phyloP scores from a whole-genome alignment of 2,113 vertebrate genomes.

The Anguilla japonica region DNA sequence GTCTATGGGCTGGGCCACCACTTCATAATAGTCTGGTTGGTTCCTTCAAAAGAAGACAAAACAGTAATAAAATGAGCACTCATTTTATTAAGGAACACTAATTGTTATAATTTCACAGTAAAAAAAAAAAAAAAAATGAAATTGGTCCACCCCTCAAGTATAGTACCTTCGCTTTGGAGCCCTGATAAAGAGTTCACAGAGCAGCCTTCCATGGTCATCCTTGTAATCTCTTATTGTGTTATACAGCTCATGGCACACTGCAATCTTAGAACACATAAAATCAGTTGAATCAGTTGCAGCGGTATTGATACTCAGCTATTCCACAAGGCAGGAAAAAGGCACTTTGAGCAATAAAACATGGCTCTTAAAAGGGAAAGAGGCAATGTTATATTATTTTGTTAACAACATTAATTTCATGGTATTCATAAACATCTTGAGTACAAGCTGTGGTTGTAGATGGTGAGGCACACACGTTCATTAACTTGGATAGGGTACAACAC shows the following conservation, averaged over 20 bases:
- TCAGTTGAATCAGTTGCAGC: slow-evolving; percentile 1
- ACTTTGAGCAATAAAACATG: neutral
- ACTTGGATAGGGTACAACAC: neutral
- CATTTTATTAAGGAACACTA: neutral
- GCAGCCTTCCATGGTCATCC: slow-evolving; percentile 93
- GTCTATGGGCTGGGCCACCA: slow-evolving; percentile 97
- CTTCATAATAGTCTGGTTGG: slow-evolving; percentile 97
- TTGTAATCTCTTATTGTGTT: slow-evolving; percentile 97
- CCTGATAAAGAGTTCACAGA: slow-evolving; percentile 96
- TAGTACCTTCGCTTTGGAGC: slow-evolving; percentile 91
- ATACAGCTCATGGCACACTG: slow-evolving; percentile 96
- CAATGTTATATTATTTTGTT: neutral
- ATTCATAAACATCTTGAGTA: neutral
- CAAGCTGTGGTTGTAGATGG: neutral
- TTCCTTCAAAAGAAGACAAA: slow-evolving; percentile 73
- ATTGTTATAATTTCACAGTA: neutral
- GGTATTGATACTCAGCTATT: neutral
- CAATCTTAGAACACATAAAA: slow-evolving; percentile 76
- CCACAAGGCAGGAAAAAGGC: neutral
- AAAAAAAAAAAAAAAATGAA: neutral
- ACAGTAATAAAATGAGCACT: neutral
- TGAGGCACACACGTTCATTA: neutral
- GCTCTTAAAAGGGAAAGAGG: neutral
- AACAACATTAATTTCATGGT: neutral
- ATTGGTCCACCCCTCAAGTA: neutral